These are phyloP conservation scores for Sakesphorus luctuosus DNA, from an alignment of 2,113 vertebrate species.

Conservation along the genomic window DNA sequence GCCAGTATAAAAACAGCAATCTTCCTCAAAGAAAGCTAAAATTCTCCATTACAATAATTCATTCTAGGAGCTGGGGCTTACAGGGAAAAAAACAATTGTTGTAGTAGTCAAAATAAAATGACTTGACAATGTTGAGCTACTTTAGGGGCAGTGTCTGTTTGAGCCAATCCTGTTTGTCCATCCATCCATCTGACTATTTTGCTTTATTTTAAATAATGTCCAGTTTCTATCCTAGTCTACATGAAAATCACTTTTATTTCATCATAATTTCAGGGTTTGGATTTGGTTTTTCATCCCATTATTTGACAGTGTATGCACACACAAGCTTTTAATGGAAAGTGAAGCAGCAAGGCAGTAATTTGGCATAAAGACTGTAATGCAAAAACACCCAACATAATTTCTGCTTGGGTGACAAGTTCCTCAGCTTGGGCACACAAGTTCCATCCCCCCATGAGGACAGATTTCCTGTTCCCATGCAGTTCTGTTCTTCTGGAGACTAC, in stretches of 20 bases:
- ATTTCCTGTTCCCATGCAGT: neutral
- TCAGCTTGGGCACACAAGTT: neutral
- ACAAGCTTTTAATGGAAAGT: neutral
- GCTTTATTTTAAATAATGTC: neutral
- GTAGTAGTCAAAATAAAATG: neutral
- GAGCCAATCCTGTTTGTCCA: neutral
- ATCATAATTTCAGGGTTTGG: fast-evolving
- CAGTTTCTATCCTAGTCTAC: neutral
- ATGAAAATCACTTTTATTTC: neutral
- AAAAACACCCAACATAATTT: neutral
- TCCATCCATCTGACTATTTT: neutral
- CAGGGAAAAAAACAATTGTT: neutral
- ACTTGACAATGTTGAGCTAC: neutral
- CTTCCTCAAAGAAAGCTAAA: neutral
- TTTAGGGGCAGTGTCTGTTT: neutral
- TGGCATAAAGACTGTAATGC: neutral
- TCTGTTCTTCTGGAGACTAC: neutral
- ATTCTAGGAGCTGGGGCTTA: neutral
- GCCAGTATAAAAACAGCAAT: neutral
- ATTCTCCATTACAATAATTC: neutral
- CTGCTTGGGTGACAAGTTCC: neutral
- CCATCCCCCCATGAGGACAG: neutral
- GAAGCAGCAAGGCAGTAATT: neutral
- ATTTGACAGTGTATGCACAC: neutral
- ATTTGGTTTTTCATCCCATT: neutral